Percentiles rank a stretch among this genome's conserved stretches.
These are phyloP conservation scores for Tragopan temminckii DNA, from an alignment of 2,797 vertebrate genomes.

Conservation along the genomic window DNA sequence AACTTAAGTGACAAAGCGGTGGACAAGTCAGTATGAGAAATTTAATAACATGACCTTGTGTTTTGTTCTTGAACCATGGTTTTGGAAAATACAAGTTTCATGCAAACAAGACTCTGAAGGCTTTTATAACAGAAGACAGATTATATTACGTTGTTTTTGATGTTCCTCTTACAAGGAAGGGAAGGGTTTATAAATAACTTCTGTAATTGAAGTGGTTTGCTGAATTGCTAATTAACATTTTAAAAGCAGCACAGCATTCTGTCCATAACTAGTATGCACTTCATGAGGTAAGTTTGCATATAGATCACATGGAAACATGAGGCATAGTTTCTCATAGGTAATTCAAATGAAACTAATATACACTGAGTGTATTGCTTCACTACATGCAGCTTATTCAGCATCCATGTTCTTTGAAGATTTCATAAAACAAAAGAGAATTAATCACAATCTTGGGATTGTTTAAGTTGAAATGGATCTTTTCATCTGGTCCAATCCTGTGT, in stretches of 20 bases:
- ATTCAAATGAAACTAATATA: conserved; percentile 43
- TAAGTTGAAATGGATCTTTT: background rate
- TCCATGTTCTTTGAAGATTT: conserved; percentile 35
- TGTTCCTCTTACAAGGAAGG: conserved; percentile 54
- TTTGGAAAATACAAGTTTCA: conserved; percentile 56
- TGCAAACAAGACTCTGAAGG: conserved; percentile 54
- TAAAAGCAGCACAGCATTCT: background rate
- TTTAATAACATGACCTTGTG: conserved; percentile 22
- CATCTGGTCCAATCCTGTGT: background rate
- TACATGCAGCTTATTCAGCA: background rate
- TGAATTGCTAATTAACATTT: conserved; percentile 59
- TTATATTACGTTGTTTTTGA: conserved; percentile 55
- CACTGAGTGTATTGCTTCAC: background rate
- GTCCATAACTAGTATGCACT: background rate
- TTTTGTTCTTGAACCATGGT: conserved; percentile 1
- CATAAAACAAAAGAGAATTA: background rate
- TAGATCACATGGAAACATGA: conserved; percentile 29
- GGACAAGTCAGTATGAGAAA: conserved; percentile 17
- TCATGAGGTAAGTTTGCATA: conserved; percentile 37
- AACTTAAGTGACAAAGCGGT: background rate
- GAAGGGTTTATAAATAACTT: conserved; percentile 55
- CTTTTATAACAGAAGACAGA: conserved; percentile 36
- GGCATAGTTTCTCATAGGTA: conserved; percentile 54
- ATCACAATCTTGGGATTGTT: background rate
- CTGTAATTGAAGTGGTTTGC: conserved; percentile 67